Conservation (phyloP, 2,888 invertebrate species). For the Chloromyia formosa region DNA sequence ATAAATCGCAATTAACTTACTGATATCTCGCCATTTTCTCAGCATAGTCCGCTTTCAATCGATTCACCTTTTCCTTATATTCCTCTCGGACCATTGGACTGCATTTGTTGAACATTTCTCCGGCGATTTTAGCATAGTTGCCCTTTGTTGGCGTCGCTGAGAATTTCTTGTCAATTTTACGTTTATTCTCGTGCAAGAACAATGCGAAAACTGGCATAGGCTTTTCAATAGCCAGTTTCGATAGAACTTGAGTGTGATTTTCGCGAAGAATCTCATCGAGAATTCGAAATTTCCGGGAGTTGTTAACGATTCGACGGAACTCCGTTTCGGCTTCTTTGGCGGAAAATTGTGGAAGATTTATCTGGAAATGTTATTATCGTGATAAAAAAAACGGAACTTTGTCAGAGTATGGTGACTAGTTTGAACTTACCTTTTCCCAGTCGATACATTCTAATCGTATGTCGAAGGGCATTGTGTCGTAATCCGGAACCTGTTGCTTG, state of each 20-base stretch:
- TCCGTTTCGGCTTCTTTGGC: background rate
- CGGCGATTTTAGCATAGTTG: background rate
- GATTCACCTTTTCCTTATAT: background rate
- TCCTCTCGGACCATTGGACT: background rate
- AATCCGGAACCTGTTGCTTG: background rate
- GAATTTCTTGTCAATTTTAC: background rate
- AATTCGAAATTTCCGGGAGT: background rate
- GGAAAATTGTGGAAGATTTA: background rate
- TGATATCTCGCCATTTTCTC: background rate
- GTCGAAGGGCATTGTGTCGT: background rate
- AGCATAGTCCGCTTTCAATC: background rate
- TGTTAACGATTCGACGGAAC: background rate
- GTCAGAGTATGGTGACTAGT: too few relatives aligned
- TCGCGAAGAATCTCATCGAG: conserved; percentile 8
- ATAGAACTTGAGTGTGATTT: background rate
- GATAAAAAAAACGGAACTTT: too few relatives aligned
- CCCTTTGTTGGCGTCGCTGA: background rate
- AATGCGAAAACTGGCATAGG: background rate
- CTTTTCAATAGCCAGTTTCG: background rate
- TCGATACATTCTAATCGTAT: background rate
- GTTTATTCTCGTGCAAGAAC: background rate
- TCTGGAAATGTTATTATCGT: too few relatives aligned
- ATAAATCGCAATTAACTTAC: background rate
- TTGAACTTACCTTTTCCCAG: conserved; percentile 18
- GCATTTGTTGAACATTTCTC: background rate